Evolutionary conservation across 2,113 vertebrate genomes (phyloP).

Genomic region (Peucedramus taeniatus): DNA sequence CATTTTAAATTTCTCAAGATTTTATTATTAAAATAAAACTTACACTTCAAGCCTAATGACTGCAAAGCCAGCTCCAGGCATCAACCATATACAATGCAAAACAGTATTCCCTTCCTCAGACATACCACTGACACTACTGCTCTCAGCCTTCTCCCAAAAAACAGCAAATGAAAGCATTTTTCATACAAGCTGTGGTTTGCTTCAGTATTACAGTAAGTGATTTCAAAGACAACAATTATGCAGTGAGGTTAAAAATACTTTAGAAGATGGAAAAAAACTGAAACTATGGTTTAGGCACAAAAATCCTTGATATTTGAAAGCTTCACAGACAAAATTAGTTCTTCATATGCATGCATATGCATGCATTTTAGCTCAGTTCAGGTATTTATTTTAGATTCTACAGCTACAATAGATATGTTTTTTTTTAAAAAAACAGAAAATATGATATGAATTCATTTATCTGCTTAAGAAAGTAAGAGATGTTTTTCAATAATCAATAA

Average conservation of each 20-base stretch:
- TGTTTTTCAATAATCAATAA: background rate
- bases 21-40: background rate
- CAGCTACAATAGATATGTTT: background rate
- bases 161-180: slow-evolving; percentile 11
- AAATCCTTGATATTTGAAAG: slow-evolving; percentile 3
- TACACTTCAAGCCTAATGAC: background rate
- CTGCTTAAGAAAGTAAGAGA: background rate
- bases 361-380: background rate
- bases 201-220: background rate
- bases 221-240: slow-evolving; percentile 19
- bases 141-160: background rate
- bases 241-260: slow-evolving; percentile 45
- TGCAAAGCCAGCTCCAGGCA: background rate
- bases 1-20: background rate
- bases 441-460: background rate
- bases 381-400: background rate
- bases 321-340: slow-evolving; percentile 9
- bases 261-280: background rate
- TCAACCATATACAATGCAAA: background rate
- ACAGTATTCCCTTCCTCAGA: background rate
- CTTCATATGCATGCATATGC: background rate
- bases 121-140: background rate
- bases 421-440: background rate
- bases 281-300: slow-evolving; percentile 6
- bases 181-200: background rate